Conservation (phyloP, 1,140 invertebrate genomes). For the Eumaeus atala region DNA sequence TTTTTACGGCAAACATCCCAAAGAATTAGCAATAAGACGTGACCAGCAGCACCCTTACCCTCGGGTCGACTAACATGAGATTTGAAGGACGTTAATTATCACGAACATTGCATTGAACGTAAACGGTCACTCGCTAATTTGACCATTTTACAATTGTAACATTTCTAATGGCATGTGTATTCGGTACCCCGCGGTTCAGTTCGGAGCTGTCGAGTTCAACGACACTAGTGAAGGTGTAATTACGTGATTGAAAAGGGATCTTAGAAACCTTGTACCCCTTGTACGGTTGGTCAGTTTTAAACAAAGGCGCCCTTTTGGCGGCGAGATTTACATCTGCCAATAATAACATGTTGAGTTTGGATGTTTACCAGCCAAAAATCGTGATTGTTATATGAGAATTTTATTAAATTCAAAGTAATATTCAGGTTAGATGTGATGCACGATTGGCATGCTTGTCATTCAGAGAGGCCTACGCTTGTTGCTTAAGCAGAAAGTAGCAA, state of each 20-base stretch:
- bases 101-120: conserved; percentile 2
- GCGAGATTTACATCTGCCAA: conserved; percentile 32
- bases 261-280: conserved; percentile 61
- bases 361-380: too few species aligned
- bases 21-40: too few species aligned
- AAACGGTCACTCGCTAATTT: conserved; percentile 18
- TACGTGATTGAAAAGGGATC: conserved; percentile 50
- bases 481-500: too few species aligned
- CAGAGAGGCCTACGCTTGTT: too few species aligned
- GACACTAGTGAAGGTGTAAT: conserved; percentile 67
- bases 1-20: too few species aligned
- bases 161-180: conserved; percentile 37
- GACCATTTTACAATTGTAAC: conserved; percentile 37
- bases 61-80: too few species aligned
- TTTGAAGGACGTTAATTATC: too few species aligned
- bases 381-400: too few species aligned
- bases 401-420: too few species aligned
- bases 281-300: conserved; percentile 65
- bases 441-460: too few species aligned
- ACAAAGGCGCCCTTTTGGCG: conserved; percentile 37
- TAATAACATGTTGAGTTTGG: conserved; percentile 33
- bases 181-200: conserved; percentile 51
- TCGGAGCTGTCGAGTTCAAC: conserved; percentile 48
- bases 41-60: too few species aligned
- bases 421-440: too few species aligned